Percentiles rank a stretch among this genome's conserved stretches.
These are phyloP conservation scores for Buceros bicornis DNA, from an alignment of 2,797 vertebrate species.

Conservation along the genomic window DNA sequence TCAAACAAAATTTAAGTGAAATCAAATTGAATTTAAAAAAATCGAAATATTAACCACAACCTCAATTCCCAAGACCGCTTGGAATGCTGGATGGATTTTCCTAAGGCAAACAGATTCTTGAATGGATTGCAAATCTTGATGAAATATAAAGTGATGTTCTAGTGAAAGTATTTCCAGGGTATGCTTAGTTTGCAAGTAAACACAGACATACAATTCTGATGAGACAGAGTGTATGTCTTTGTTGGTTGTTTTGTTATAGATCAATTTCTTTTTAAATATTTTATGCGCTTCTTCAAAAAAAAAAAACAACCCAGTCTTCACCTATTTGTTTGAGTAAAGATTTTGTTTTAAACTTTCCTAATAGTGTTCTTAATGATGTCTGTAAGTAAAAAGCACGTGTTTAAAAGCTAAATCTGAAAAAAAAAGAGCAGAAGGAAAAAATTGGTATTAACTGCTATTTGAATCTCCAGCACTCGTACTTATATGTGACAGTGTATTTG, in stretches of 20 bases:
- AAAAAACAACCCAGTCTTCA: neutral
- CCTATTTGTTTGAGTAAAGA: neutral
- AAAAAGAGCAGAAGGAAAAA: neutral
- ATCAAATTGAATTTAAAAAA: neutral
- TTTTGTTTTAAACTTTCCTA: neutral
- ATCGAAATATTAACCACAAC: neutral
- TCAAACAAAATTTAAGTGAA: neutral
- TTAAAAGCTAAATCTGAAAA: neutral
- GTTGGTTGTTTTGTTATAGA: neutral
- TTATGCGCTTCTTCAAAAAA: neutral
- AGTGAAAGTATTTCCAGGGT: neutral
- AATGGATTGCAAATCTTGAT: neutral
- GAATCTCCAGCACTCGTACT: neutral
- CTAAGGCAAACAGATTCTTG: neutral
- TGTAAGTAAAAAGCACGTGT: neutral
- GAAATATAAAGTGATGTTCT: neutral
- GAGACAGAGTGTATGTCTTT: accelerated
- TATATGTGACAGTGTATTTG: neutral
- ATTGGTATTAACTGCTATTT: neutral
- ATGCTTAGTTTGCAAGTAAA: neutral
- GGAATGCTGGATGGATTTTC: neutral
- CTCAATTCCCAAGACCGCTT: neutral
- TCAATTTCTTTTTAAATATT: neutral
- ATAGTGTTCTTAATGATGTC: neutral
- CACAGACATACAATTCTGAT: neutral